Evolutionary conservation across 2,113 vertebrate genomes (phyloP).

Genomic region (Murina feae): DNA sequence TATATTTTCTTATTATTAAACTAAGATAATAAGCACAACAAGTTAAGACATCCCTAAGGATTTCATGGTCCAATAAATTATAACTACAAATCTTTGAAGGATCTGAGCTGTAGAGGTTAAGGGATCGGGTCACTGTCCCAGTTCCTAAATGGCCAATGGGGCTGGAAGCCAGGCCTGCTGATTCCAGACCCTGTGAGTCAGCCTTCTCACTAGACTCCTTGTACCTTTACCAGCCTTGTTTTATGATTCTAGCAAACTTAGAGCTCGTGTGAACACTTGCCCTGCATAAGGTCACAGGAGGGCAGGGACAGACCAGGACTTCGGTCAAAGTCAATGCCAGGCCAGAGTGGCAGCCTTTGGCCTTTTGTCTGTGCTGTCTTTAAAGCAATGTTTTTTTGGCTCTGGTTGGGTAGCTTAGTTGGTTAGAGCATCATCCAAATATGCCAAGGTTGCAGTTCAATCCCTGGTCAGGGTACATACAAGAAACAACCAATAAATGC

Average conservation of each 20-base stretch:
- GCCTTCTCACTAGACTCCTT: rapidly evolving
- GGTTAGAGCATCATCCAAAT: not conserved
- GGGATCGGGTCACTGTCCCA: rapidly evolving
- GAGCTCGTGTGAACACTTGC: not conserved
- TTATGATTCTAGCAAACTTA: not conserved
- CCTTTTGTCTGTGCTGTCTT: not conserved
- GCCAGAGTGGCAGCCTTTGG: rapidly evolving
- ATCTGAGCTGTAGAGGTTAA: not conserved
- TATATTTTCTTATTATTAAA: not conserved
- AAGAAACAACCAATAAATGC: not conserved
- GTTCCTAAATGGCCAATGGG: rapidly evolving
- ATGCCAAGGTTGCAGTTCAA: not conserved
- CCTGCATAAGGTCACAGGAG: not conserved
- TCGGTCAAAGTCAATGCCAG: not conserved
- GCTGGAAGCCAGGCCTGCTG: not conserved
- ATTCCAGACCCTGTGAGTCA: rapidly evolving
- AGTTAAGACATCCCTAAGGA: not conserved
- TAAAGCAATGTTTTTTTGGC: not conserved
- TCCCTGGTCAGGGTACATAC: not conserved
- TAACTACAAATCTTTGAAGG: not conserved
- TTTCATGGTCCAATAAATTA: not conserved
- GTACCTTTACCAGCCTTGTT: rapidly evolving
- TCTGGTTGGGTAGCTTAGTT: not conserved
- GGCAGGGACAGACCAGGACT: not conserved
- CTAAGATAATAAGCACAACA: not conserved